Conservation (phyloP, 2,113 vertebrate species). For the Syngnathus floridae region DNA sequence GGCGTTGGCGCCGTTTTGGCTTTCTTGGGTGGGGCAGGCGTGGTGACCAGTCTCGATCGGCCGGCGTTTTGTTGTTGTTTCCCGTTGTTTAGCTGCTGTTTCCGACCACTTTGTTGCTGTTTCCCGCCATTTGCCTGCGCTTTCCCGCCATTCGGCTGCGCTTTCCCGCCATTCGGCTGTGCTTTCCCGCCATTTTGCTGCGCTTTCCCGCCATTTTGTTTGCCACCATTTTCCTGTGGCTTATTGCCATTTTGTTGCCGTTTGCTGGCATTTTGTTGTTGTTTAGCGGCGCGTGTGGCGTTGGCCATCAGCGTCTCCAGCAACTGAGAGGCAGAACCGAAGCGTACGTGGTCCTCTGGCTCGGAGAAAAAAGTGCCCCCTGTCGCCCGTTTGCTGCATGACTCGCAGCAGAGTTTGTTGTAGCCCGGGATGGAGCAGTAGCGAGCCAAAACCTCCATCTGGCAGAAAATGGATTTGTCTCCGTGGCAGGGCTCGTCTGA, state of each 20-base stretch:
- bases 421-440: slow-evolving; percentile 98
- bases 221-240: too few relatives aligned
- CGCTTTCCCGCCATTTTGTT: not conserved
- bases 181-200: not conserved
- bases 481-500: slow-evolving; percentile 87
- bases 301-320: slow-evolving; percentile 48
- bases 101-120: not conserved
- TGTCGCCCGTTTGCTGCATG: slow-evolving; percentile 76
- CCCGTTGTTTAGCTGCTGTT: not conserved
- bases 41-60: slow-evolving; percentile 25
- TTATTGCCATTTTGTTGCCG: not conserved
- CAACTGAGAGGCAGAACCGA: slow-evolving; percentile 62
- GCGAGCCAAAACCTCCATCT: slow-evolving; percentile 91
- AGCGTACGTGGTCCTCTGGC: slow-evolving; percentile 63
- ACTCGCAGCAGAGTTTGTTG: slow-evolving; percentile 88
- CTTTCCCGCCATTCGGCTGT: not conserved
- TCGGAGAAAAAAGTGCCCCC: slow-evolving; percentile 62
- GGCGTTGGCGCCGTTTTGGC: slow-evolving; percentile 47
- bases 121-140: not conserved
- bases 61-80: not conserved
- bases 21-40: slow-evolving; percentile 43
- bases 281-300: slow-evolving; percentile 38
- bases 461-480: slow-evolving; percentile 97
- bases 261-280: not conserved
- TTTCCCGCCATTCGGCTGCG: not conserved